phyloP scores from a whole-genome alignment of 2,797 vertebrate genomes.

The Podargus strigoides region DNA sequence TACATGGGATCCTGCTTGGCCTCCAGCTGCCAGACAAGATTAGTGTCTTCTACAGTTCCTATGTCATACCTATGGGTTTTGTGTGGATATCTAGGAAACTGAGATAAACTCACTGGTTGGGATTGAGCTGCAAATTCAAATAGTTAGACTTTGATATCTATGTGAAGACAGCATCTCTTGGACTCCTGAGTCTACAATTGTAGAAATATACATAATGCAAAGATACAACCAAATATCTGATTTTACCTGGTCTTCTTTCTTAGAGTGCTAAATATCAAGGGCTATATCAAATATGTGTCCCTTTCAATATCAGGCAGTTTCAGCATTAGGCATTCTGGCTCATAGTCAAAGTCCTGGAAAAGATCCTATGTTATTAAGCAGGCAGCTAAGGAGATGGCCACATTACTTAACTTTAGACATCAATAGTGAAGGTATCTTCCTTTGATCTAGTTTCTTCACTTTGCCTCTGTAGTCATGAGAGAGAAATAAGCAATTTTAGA shows the following conservation, averaged over 20 bases:
- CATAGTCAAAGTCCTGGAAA: not conserved
- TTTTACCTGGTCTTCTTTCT: not conserved
- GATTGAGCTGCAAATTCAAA: not conserved
- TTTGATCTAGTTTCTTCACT: not conserved
- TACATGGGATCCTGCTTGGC: not conserved
- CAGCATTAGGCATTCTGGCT: not conserved
- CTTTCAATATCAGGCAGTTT: not conserved
- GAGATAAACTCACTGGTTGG: not conserved
- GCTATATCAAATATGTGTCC: not conserved
- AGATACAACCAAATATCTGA: not conserved
- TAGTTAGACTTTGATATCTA: not conserved
- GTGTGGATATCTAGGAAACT: not conserved
- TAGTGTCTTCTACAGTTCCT: not conserved
- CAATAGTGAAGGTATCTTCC: not conserved
- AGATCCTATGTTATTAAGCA: not conserved
- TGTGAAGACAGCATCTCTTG: not conserved
- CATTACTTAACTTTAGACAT: not conserved
- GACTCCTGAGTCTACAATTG: not conserved
- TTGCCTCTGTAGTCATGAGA: not conserved
- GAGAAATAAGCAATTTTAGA: not conserved
- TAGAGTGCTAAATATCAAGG: not conserved
- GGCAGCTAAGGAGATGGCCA: not conserved
- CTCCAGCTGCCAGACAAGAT: not conserved
- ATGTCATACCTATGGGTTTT: not conserved
- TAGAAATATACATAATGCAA: not conserved